Percentiles rank a stretch among this genome's conserved stretches.
These are phyloP conservation scores for Podarcis lilfordi DNA, from an alignment of 2,797 vertebrate genomes.

Conservation along the genomic window DNA sequence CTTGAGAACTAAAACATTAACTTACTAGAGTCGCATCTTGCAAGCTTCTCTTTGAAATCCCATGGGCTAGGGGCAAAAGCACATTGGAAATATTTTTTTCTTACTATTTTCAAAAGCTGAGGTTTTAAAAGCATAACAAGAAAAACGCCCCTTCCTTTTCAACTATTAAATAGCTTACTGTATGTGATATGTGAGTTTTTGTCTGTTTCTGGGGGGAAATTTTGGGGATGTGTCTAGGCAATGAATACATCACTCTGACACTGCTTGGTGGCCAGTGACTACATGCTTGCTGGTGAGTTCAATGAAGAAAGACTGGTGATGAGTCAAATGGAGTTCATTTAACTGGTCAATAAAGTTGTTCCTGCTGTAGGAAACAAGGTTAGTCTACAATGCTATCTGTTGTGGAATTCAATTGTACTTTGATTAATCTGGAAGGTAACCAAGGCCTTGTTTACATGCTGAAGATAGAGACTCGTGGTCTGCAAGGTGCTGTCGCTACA, in stretches of 20 bases:
- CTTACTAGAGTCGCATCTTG: neutral
- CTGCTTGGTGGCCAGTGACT: neutral
- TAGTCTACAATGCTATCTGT: neutral
- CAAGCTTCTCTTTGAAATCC: neutral
- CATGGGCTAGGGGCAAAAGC: neutral
- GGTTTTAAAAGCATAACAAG: neutral
- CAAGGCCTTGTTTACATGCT: neutral
- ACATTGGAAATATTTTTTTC: neutral
- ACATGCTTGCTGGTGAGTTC: neutral
- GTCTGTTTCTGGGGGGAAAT: neutral
- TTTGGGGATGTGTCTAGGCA: neutral
- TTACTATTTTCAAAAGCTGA: neutral
- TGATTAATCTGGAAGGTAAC: neutral
- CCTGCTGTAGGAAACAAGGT: neutral
- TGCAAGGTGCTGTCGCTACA: neutral
- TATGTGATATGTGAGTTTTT: neutral
- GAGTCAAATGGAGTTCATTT: slow-evolving; percentile 7
- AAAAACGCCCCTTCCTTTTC: neutral
- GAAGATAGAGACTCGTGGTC: neutral
- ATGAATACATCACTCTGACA: neutral
- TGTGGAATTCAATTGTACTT: neutral
- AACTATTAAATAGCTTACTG: neutral
- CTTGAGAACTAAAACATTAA: neutral
- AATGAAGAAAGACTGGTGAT: neutral
- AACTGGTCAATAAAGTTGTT: neutral